A percentile compares a stretch with the other conserved stretches of the same genome.
phyloP scores from a whole-genome alignment of 2,888 invertebrate species.

The Diaperis boleti region DNA sequence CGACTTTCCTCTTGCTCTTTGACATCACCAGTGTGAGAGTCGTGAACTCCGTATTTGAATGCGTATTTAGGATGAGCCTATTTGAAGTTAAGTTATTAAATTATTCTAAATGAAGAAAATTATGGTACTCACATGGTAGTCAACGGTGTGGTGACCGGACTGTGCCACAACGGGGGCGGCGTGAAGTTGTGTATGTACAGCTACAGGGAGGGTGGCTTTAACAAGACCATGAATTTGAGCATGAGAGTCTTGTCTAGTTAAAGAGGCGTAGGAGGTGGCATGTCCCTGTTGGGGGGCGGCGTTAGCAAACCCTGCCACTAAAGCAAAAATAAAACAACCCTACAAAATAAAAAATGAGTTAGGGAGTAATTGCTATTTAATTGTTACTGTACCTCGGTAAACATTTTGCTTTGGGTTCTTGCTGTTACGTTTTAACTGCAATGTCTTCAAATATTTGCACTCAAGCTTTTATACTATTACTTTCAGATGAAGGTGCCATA shows the following conservation, averaged over 20 bases:
- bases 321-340: background rate
- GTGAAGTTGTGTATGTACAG: constrained; percentile 25
- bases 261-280: background rate
- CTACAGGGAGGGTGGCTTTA: constrained; percentile 17
- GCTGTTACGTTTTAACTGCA: constrained; percentile 1
- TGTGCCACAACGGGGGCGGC: constrained; percentile 36
- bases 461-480: constrained; percentile 11
- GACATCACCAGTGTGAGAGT: too few species aligned
- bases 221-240: background rate
- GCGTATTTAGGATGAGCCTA: too few species aligned
- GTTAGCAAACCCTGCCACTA: background rate
- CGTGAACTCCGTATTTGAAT: too few species aligned
- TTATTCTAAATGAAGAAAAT: too few species aligned
- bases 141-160: constrained; percentile 7
- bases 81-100: too few species aligned
- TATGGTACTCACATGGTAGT: constrained; percentile 18
- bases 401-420: constrained; percentile 9
- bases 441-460: constrained; percentile 4
- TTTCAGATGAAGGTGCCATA: background rate
- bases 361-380: background rate
- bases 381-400: background rate
- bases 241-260: background rate
- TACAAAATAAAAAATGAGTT: background rate
- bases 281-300: background rate
- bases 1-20: too few species aligned